phyloP scores from a whole-genome alignment of 2,113 vertebrate species.

The Dolichotis patagonum region DNA sequence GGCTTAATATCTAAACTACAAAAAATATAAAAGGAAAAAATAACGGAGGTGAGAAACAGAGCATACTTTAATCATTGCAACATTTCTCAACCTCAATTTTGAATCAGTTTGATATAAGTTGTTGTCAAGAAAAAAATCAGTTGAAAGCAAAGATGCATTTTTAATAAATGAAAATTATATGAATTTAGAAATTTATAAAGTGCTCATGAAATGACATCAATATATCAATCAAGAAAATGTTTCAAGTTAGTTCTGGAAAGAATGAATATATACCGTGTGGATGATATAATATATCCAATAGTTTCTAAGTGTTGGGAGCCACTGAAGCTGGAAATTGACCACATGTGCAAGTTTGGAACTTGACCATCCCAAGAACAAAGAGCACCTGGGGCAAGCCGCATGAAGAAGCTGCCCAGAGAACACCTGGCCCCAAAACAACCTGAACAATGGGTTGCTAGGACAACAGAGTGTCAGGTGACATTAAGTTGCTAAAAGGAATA shows the following conservation, averaged over 20 bases:
- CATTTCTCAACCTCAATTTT: constrained; percentile 42
- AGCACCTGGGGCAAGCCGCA: no score
- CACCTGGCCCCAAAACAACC: no score
- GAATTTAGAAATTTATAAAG: constrained; percentile 54
- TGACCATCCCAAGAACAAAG: no score
- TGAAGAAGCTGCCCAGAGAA: no score
- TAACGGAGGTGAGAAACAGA: background rate
- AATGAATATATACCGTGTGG: background rate
- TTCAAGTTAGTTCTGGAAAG: constrained; percentile 32
- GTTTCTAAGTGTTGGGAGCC: background rate
- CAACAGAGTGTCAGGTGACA: no score
- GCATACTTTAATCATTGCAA: background rate
- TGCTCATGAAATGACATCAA: constrained; percentile 28
- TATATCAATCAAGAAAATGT: constrained; percentile 31
- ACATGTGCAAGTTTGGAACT: no score
- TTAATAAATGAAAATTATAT: constrained; percentile 34
- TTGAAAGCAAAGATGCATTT: background rate
- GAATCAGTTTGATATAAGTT: constrained; percentile 26
- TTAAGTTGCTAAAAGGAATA: no score
- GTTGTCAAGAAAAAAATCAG: constrained; percentile 12
- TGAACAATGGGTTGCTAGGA: no score
- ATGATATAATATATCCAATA: background rate
- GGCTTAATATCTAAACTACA: constrained; percentile 16
- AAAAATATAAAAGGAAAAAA: background rate
- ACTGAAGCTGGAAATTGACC: no score